A percentile compares a stretch with the other conserved stretches of the same genome.
These are phyloP conservation scores for Thymelicus acteon DNA, from an alignment of 2,888 invertebrate species.

Conservation along the genomic window DNA sequence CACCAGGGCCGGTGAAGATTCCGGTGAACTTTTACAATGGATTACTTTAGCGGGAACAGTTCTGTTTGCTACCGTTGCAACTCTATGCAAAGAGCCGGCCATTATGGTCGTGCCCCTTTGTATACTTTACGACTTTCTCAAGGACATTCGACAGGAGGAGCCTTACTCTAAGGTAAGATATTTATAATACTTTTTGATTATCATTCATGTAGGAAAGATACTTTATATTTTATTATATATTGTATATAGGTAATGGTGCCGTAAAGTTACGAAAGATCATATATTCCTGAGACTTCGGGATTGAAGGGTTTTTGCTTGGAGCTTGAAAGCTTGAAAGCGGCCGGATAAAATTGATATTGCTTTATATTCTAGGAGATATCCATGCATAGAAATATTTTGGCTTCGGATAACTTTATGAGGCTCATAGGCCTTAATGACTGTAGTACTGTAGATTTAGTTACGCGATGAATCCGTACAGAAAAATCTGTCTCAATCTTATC, in stretches of 20 bases:
- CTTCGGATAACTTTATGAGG: constrained; percentile 32
- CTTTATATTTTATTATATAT: constrained; percentile 29
- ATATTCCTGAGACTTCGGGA: constrained; percentile 52
- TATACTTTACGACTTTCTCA: constrained; percentile 93
- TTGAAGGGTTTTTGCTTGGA: constrained; percentile 54
- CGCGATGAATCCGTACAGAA: constrained; percentile 13
- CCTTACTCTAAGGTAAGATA: constrained; percentile 83
- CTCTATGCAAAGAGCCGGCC: constrained; percentile 98
- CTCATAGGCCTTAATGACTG: neutral
- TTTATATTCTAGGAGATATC: constrained; percentile 39
- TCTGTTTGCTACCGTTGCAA: constrained; percentile 90
- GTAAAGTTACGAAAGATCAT: constrained; percentile 56
- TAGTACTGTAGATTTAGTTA: neutral
- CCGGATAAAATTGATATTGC: constrained; percentile 51
- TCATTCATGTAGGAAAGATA: constrained; percentile 9
- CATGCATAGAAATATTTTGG: constrained; percentile 27
- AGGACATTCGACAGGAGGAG: constrained; percentile 79
- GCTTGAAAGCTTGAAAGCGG: constrained; percentile 52
- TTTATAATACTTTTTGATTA: constrained; percentile 19
- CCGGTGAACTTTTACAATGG: constrained; percentile 77
- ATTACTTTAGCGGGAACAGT: constrained; percentile 86
- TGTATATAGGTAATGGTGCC: constrained; percentile 41
- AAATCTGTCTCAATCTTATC: constrained; percentile 54
- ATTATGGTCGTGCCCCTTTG: constrained; percentile 96
- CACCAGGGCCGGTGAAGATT: constrained; percentile 74